These are phyloP conservation scores for Margarornis squamiger DNA, from an alignment of 2,797 vertebrate species.

Conservation along the genomic window DNA sequence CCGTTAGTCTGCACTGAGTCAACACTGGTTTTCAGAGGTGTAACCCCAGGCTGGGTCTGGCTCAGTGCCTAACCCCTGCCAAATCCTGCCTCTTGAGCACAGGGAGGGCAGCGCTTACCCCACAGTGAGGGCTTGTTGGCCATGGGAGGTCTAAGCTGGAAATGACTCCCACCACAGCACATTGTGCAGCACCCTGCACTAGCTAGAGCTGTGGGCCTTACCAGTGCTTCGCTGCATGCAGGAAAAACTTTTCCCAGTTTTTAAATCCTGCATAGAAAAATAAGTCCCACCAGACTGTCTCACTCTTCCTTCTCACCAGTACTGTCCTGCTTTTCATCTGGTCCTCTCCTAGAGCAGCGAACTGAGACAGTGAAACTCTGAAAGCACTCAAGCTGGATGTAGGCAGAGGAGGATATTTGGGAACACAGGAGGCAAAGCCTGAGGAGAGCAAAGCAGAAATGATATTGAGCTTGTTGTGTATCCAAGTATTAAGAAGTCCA, in stretches of 20 bases:
- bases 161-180: background rate
- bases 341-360: background rate
- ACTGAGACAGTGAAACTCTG: background rate
- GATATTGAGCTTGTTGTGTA: background rate
- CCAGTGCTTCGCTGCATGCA: background rate
- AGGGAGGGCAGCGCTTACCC: fast-evolving
- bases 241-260: background rate
- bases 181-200: fast-evolving
- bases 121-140: fast-evolving
- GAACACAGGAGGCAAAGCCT: background rate
- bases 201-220: background rate
- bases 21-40: background rate
- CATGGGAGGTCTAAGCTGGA: background rate
- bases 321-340: background rate
- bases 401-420: background rate
- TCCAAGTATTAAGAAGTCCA: background rate
- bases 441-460: background rate
- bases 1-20: background rate
- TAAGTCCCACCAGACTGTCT: background rate
- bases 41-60: background rate
- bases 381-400: background rate
- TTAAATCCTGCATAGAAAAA: background rate
- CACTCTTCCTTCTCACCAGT: background rate
- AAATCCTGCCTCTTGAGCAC: background rate
- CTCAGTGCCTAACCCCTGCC: background rate